Evolutionary conservation across 2,797 vertebrate species (phyloP).

Genomic region (Cephalopachus bancanus): DNA sequence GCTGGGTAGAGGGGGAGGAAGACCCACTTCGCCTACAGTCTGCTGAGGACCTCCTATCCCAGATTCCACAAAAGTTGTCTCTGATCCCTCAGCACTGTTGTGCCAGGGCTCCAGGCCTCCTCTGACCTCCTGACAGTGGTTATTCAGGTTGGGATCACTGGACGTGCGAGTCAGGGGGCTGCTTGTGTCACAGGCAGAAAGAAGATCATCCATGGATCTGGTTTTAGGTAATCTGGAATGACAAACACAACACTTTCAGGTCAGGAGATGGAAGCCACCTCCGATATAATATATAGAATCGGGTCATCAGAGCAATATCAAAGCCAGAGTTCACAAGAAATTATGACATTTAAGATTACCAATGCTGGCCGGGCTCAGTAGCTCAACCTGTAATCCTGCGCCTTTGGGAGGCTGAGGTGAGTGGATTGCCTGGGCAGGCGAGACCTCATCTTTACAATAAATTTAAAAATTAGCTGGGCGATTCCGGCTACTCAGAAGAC

Average conservation of each 20-base stretch:
- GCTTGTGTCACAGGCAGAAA: conserved; percentile 95
- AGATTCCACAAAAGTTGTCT: conserved; percentile 62
- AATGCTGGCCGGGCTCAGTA: background rate
- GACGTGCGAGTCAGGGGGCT: conserved; percentile 96
- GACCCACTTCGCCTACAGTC: conserved; percentile 30
- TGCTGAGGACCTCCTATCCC: conserved; percentile 67
- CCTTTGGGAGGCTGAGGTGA: too few species aligned
- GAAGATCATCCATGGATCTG: conserved; percentile 97
- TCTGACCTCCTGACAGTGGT: conserved; percentile 96
- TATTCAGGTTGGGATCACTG: conserved; percentile 99
- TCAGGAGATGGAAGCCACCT: conserved; percentile 53
- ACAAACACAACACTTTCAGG: conserved; percentile 60
- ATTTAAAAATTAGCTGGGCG: too few species aligned
- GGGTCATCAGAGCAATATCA: conserved; percentile 45
- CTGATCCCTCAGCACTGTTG: conserved; percentile 81
- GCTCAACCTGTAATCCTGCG: too few species aligned
- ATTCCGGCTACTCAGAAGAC: too few species aligned
- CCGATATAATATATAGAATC: background rate
- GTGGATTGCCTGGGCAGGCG: too few species aligned
- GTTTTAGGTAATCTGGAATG: conserved; percentile 96
- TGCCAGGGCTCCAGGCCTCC: conserved; percentile 90
- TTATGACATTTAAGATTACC: conserved; percentile 50
- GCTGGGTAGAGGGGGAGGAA: conserved; percentile 59
- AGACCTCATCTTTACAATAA: too few species aligned
- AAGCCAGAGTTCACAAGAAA: conserved; percentile 56